Evolutionary conservation across 1,140 invertebrate species (phyloP).

Genomic region (Augochlora pura): DNA sequence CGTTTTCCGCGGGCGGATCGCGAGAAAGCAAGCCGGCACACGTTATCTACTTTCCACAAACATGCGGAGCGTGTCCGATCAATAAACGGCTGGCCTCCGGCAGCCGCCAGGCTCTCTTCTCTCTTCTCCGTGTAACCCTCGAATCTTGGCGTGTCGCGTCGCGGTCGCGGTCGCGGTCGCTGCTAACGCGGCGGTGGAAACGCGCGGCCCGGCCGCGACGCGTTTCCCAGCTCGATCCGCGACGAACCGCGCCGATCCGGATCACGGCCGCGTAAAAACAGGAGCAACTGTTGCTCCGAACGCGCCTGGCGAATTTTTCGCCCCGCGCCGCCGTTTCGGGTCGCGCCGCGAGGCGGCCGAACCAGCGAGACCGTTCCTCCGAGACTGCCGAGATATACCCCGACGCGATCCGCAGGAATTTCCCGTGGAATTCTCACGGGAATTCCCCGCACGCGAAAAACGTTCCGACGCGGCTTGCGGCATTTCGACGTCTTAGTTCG

Average conservation of each 20-base stretch:
- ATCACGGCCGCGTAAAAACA: constrained; percentile 16
- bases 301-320: no score
- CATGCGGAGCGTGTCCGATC: constrained; percentile 60
- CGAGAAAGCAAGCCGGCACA: constrained; percentile 47
- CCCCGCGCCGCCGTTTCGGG: no score
- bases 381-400: no score
- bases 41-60: constrained; percentile 63
- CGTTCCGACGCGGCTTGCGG: no score
- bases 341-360: no score
- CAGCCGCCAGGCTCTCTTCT: constrained; percentile 1
- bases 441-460: no score
- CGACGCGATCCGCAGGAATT: no score
- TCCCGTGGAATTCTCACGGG: no score
- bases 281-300: constrained; percentile 39
- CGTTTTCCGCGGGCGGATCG: constrained; percentile 41
- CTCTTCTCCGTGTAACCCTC: constrained; percentile 47
- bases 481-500: no score
- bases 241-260: neutral
- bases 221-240: neutral
- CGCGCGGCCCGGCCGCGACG: neutral
- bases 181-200: constrained; percentile 18
- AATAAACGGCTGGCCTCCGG: constrained; percentile 59
- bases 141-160: constrained; percentile 40
- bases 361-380: no score
- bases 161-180: neutral